These are phyloP conservation scores for Macrosiphum euphorbiae DNA, from an alignment of 2,888 invertebrate species.

Conservation along the genomic window DNA sequence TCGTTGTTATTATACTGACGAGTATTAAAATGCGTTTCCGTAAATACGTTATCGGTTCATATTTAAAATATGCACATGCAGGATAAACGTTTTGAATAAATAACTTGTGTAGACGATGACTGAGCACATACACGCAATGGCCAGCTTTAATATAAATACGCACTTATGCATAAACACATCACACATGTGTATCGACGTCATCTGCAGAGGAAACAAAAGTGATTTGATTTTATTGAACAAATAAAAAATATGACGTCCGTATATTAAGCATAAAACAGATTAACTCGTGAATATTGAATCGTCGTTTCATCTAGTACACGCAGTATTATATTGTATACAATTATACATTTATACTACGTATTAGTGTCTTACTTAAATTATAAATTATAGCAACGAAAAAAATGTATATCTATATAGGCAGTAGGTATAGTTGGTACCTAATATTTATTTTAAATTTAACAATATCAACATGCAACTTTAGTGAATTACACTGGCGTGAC, in stretches of 20 bases:
- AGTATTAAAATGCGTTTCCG: background rate
- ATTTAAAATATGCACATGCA: background rate
- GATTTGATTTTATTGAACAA: background rate
- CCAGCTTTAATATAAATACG: background rate
- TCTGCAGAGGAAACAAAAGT: background rate
- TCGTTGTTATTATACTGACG: background rate
- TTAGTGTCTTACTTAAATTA: background rate
- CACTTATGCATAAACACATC: background rate
- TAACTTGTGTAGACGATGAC: background rate
- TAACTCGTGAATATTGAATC: background rate
- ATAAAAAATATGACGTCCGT: background rate
- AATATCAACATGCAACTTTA: background rate
- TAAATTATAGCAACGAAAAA: background rate
- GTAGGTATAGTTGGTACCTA: background rate
- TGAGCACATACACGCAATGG: background rate
- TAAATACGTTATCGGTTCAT: background rate
- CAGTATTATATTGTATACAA: background rate
- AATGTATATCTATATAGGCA: background rate
- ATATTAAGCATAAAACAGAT: background rate
- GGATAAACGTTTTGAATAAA: background rate
- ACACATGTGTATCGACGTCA: background rate
- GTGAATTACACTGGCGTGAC: background rate
- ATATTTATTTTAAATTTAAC: background rate
- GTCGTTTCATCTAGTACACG: background rate
- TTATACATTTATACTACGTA: background rate